Base-by-base conservation (phyloP, 2,113 vertebrate genomes). In the Zosterops borbonicus region DNA sequence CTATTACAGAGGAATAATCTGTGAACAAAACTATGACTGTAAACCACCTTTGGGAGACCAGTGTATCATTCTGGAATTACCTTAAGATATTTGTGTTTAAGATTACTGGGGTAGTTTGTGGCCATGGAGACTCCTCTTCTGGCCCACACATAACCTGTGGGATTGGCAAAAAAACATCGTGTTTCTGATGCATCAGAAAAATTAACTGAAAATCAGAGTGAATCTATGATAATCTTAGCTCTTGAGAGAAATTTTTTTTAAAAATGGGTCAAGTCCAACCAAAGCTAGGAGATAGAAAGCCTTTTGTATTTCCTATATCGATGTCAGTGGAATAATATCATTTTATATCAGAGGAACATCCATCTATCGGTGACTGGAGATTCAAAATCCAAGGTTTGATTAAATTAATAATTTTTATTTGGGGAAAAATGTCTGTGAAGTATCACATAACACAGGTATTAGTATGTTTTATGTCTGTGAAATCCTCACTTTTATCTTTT, bases 401-500 rank as follows among this genome's bases (percentile, higher is more conserved):
- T 86, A 81, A 88, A 89, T 93, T 42, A 74, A 69, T 67, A 6
- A 46, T 50, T 89, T 83, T 78, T 88, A 67, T 88, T 81, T 90
- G 2, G 42, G 59, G 35, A 62, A 71, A 84, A 75, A 71, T 11
- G 13, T 76, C 70, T 82, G 35, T 76, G 62, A 87, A 76, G 14
- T 44, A 82, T 81, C 63, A 63, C 28, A n/a, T 35, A 85, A 64
- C 13, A 46, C 37, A 83, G 60, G 39, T 16, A 84, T 90, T 64
- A 47, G 14, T 67, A 58, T 83, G 46, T 18, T 16, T 74, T 25
- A 70, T 71, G 37, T 41, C 58, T 89, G 44, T 86, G 60, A 81
- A 86, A 67, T 87, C 67, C n/a, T 92, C 49, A 65, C 33, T 94
- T 91, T 67, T 86, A 16, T 56, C 64, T 95, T 95, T 77, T 90